Conservation (phyloP, 1,140 invertebrate genomes). For the Gryllus bimaculatus region DNA sequence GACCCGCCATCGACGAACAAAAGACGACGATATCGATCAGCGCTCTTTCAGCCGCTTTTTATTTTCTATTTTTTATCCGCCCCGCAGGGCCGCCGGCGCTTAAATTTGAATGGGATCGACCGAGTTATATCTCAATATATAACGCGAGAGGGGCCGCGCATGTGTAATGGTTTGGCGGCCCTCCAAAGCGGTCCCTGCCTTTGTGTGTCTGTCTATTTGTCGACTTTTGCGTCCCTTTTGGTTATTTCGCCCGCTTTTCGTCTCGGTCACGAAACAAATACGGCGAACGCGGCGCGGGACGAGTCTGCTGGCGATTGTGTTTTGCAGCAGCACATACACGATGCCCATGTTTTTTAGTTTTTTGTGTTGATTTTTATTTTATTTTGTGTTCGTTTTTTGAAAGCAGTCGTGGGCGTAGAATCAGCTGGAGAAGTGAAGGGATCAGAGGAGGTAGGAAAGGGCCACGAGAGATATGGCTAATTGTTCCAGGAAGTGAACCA, state of each 20-base stretch:
- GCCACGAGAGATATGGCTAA: no score
- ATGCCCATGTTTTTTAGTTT: no score
- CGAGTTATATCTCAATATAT: constrained; percentile 1
- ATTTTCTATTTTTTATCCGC: not conserved
- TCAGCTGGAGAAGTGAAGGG: no score
- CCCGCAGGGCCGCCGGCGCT: not conserved
- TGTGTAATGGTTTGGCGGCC: not conserved
- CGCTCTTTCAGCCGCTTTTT: not conserved
- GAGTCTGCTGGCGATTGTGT: no score
- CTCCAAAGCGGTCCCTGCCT: not conserved
- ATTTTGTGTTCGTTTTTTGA: no score
- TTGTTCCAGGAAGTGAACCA: no score
- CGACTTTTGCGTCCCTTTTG: not conserved
- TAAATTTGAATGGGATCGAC: not conserved
- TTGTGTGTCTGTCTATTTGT: not conserved
- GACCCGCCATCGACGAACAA: not conserved
- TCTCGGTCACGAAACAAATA: not conserved
- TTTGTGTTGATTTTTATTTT: no score
- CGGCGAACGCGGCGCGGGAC: not conserved
- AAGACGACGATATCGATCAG: constrained; percentile 1
- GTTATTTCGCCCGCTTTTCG: not conserved
- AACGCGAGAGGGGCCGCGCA: not conserved
- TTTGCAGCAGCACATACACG: no score
- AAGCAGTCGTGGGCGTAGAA: no score
- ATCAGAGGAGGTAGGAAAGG: no score